Evolutionary conservation across 2,113 vertebrate genomes (phyloP).

Genomic region (Gymnocephalus cernua): DNA sequence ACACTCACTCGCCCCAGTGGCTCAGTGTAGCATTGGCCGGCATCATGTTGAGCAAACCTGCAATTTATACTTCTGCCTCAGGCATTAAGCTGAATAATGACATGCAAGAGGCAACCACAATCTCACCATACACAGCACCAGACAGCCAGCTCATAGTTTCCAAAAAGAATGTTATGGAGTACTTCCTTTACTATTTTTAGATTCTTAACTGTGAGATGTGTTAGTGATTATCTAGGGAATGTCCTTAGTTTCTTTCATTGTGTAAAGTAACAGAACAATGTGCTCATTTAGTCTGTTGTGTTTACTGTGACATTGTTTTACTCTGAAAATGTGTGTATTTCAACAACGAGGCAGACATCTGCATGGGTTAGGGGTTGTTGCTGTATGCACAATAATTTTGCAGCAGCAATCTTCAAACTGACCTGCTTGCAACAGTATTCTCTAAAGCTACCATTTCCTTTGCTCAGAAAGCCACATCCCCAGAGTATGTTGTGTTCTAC

Average conservation of each 20-base stretch:
- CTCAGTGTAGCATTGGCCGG: slow-evolving; percentile 57
- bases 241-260: slow-evolving; percentile 1
- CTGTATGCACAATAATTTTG: slow-evolving; percentile 7
- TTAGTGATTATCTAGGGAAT: background rate
- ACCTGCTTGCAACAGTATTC: background rate
- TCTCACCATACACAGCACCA: slow-evolving; percentile 24
- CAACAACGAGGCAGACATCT: slow-evolving; percentile 3
- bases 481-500: slow-evolving; percentile 11
- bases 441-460: slow-evolving; percentile 11
- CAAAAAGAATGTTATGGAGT: background rate
- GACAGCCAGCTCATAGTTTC: slow-evolving; percentile 17
- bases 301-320: slow-evolving; percentile 7
- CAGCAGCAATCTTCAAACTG: slow-evolving; percentile 4
- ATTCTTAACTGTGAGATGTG: background rate
- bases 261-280: background rate
- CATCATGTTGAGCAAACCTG: slow-evolving; percentile 74
- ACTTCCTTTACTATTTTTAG: background rate
- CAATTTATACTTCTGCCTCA: slow-evolving; percentile 71
- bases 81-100: slow-evolving; percentile 72
- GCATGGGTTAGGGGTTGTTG: no score
- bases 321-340: background rate
- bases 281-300: background rate
- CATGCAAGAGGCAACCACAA: slow-evolving; percentile 51
- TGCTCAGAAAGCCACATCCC: slow-evolving; percentile 1
- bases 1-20: slow-evolving; percentile 50